Evolutionary conservation across 1,140 invertebrate species (phyloP).

Genomic region (Heliconius congener): DNA sequence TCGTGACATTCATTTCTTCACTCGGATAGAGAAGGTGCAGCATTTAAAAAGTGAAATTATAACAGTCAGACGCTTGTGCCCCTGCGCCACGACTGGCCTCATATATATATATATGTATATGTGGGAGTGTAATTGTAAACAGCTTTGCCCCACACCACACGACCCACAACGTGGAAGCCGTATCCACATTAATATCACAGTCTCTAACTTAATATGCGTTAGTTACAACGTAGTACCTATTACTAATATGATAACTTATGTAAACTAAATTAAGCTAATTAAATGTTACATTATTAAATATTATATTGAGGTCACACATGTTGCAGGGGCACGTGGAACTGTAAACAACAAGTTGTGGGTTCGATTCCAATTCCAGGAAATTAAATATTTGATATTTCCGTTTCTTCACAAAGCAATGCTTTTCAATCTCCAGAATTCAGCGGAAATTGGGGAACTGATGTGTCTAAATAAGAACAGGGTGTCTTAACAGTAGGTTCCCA

Average conservation of each 20-base stretch:
- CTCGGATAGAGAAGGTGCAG: no score
- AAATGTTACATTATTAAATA: background rate
- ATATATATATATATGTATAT: no score
- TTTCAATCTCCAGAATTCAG: background rate
- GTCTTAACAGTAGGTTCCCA: background rate
- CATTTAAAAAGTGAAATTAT: no score
- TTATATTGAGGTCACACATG: no score
- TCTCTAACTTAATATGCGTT: slow-evolving; percentile 34
- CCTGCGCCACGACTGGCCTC: no score
- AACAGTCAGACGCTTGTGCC: no score
- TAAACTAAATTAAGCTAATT: slow-evolving; percentile 23
- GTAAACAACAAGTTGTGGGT: background rate
- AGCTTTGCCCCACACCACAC: background rate
- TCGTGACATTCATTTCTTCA: no score
- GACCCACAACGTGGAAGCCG: slow-evolving; percentile 23
- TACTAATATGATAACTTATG: slow-evolving; percentile 18
- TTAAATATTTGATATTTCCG: background rate
- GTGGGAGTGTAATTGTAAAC: background rate
- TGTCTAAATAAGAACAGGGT: no score
- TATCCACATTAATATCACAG: slow-evolving; percentile 31
- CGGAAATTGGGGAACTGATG: background rate
- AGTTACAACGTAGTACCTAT: slow-evolving; percentile 22
- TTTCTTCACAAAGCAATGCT: background rate
- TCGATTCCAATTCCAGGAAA: background rate
- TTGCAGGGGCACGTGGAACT: no score